These are phyloP conservation scores for Cephus pulcher DNA, from an alignment of 2,888 invertebrate genomes.

Conservation along the genomic window DNA sequence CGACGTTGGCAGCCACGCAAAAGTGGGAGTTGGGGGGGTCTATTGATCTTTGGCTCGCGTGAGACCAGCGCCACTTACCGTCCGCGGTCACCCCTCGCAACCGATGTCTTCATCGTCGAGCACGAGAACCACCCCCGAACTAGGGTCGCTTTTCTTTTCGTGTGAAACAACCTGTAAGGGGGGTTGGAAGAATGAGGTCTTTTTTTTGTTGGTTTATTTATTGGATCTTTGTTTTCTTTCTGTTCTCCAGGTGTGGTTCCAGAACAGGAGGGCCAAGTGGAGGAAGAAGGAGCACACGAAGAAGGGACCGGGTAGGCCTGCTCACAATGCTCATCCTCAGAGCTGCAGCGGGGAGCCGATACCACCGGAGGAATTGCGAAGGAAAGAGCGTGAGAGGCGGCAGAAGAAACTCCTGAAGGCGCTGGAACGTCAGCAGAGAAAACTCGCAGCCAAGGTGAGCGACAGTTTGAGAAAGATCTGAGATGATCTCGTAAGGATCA, in stretches of 20 bases:
- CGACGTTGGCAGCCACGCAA: background rate
- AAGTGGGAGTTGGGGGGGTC: conserved; percentile 30
- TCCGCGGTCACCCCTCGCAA: conserved; percentile 44
- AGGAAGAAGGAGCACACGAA: conserved; percentile 99
- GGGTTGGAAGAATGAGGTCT: background rate
- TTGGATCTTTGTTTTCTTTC: background rate
- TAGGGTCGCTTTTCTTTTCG: background rate
- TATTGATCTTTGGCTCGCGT: conserved; percentile 60
- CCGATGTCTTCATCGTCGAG: conserved; percentile 45
- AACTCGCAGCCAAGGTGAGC: conserved; percentile 82
- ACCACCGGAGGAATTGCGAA: conserved; percentile 88
- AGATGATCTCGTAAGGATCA: background rate
- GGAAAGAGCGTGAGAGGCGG: conserved; percentile 88
- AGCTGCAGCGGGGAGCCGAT: conserved; percentile 98
- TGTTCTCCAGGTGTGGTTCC: conserved; percentile 94
- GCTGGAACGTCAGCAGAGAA: conserved; percentile 90
- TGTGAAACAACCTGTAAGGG: background rate
- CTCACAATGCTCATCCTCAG: conserved; percentile 98
- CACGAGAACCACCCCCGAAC: background rate
- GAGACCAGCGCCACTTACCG: conserved; percentile 57
- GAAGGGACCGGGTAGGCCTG: conserved; percentile 97
- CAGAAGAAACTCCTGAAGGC: conserved; percentile 93
- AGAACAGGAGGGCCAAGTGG: conserved; percentile 99
- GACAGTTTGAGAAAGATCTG: background rate
- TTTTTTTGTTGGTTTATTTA: background rate